A percentile compares a stretch with the other conserved stretches of the same genome.
Conservation (phyloP, 2,797 vertebrate species). For the Adrianichthys oophorus region DNA sequence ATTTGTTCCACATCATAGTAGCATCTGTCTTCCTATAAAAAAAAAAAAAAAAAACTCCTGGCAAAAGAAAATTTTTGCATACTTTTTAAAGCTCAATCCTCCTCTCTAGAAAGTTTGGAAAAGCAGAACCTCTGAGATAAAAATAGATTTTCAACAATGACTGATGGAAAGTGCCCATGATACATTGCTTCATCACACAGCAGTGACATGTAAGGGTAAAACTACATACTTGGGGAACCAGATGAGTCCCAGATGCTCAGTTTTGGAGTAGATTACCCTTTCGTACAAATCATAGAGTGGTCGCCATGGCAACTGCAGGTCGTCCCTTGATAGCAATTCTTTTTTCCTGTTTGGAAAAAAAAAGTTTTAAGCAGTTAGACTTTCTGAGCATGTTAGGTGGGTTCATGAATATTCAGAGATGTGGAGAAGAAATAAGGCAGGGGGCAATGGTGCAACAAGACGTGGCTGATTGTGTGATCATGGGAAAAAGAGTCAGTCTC, state of each 20-base stretch:
- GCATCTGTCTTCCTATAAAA: too few relatives aligned
- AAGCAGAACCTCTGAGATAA: not conserved
- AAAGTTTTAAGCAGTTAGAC: slow-evolving; percentile 19
- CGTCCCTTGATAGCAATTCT: slow-evolving; percentile 93
- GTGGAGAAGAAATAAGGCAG: slow-evolving; percentile 21
- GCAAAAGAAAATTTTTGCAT: too few relatives aligned
- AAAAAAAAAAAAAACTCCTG: too few relatives aligned
- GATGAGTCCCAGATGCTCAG: slow-evolving; percentile 94
- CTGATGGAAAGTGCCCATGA: not conserved
- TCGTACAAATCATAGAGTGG: slow-evolving; percentile 92
- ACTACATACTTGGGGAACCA: slow-evolving; percentile 94
- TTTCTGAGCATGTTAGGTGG: slow-evolving; percentile 2
- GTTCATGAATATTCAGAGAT: slow-evolving; percentile 22
- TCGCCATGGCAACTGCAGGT: slow-evolving; percentile 94
- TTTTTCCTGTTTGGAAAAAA: slow-evolving; percentile 86
- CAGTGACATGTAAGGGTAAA: slow-evolving; percentile 4
- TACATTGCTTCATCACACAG: not conserved
- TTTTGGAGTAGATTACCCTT: slow-evolving; percentile 94
- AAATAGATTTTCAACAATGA: not conserved
- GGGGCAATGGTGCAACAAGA: too few relatives aligned
- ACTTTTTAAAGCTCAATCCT: too few relatives aligned
- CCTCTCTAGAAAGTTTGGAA: too few relatives aligned
- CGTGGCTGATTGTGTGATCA: slow-evolving; percentile 10
- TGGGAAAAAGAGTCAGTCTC: slow-evolving; percentile 35
- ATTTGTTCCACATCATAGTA: too few relatives aligned